Conservation (phyloP, 2,797 vertebrate species). For the Pelodytes ibericus region DNA sequence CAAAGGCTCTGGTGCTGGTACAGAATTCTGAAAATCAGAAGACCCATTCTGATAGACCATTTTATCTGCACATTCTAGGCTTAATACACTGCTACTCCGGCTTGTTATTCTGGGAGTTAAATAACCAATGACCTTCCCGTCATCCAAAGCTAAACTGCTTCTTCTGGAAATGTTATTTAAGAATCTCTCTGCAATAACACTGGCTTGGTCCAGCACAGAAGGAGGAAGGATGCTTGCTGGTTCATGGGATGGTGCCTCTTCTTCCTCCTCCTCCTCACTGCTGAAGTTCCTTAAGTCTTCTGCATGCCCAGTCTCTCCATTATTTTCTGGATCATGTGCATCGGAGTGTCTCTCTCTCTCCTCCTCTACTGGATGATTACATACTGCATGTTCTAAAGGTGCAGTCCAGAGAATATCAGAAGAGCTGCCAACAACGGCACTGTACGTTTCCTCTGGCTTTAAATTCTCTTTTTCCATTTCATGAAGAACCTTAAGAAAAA, state of each 20-base stretch:
- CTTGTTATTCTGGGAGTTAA: constrained; percentile 70
- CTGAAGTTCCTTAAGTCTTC: constrained; percentile 78
- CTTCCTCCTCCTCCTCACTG: constrained; percentile 83
- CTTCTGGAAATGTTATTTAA: constrained; percentile 75
- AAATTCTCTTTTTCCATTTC: constrained; percentile 36
- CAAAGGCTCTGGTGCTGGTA: not conserved
- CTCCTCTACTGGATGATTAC: constrained; percentile 52
- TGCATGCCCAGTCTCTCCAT: constrained; percentile 39
- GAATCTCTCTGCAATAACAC: constrained; percentile 80
- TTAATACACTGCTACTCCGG: constrained; percentile 75
- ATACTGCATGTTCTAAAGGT: constrained; percentile 29
- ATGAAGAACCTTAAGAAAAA: constrained; percentile 52
- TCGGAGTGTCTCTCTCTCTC: constrained; percentile 54
- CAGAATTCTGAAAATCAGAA: constrained; percentile 54
- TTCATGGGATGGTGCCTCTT: constrained; percentile 58
- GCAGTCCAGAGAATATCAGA: constrained; percentile 44
- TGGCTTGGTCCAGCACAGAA: constrained; percentile 85
- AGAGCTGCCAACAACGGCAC: not conserved
- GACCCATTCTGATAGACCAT: constrained; percentile 51
- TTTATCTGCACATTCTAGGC: constrained; percentile 70
- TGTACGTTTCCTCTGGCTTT: constrained; percentile 12
- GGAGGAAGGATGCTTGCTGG: constrained; percentile 76
- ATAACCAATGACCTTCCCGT: constrained; percentile 68
- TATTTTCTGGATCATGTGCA: constrained; percentile 42
- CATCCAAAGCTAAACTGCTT: constrained; percentile 81